Conservation (phyloP, 1,140 invertebrate genomes). For the Frieseomelitta varia region DNA sequence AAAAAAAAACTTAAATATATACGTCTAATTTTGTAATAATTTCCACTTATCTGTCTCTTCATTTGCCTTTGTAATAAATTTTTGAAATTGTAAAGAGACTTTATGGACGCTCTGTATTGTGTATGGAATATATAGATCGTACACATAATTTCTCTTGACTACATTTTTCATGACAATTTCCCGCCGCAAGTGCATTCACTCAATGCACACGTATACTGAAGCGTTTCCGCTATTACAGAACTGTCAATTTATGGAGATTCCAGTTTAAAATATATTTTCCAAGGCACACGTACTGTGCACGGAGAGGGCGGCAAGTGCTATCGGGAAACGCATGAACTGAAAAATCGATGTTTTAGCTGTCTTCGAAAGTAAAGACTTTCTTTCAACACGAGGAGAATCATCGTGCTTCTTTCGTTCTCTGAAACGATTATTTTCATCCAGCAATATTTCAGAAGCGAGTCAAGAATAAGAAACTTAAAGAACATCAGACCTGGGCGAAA, state of each 20-base stretch:
- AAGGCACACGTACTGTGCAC: background rate
- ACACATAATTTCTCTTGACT: background rate
- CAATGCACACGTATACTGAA: background rate
- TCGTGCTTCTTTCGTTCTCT: too few species aligned
- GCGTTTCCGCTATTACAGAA: background rate
- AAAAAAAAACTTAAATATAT: too few species aligned
- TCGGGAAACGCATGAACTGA: background rate
- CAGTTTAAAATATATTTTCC: background rate
- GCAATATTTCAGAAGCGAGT: too few species aligned
- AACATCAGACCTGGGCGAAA: too few species aligned
- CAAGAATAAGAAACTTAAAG: too few species aligned
- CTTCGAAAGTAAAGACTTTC: background rate
- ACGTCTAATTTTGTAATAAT: too few species aligned
- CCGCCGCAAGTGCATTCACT: background rate
- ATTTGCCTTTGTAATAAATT: too few species aligned
- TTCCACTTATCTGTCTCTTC: too few species aligned
- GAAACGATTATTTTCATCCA: too few species aligned
- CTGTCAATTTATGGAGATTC: background rate
- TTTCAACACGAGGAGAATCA: background rate
- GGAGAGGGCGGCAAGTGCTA: background rate
- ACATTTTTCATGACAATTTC: background rate
- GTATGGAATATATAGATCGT: background rate
- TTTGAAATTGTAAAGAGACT: too few species aligned
- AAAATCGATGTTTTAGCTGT: background rate
- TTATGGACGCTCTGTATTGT: too few species aligned